Percentiles rank a stretch among this genome's conserved stretches.
phyloP scores from a whole-genome alignment of 2,113 vertebrate species.

The Crotalus tigris region DNA sequence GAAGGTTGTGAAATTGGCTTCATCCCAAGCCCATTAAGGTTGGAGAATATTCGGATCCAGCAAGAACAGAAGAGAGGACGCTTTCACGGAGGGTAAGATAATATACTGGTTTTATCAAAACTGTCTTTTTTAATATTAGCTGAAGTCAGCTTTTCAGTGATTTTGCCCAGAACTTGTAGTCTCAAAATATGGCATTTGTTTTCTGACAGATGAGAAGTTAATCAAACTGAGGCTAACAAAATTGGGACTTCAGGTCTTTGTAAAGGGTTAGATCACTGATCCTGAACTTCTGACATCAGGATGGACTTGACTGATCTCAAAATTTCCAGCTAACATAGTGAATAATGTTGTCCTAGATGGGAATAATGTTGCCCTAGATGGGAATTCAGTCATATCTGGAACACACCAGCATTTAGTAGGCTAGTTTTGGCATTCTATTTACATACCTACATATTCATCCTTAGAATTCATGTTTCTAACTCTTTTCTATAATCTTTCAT shows the following conservation, averaged over 20 bases:
- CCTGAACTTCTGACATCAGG: background rate
- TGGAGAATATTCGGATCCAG: constrained; percentile 93
- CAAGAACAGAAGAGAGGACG: constrained; percentile 95
- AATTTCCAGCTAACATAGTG: background rate
- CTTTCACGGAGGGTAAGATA: constrained; percentile 86
- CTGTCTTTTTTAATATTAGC: constrained; percentile 9
- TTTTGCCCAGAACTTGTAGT: rapidly evolving
- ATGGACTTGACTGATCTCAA: background rate
- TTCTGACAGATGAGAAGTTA: background rate
- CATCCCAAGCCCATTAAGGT: constrained; percentile 90
- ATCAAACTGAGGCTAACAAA: background rate
- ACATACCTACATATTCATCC: background rate
- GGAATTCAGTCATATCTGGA: background rate
- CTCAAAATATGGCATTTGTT: background rate
- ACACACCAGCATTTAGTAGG: background rate
- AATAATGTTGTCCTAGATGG: background rate
- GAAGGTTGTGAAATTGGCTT: constrained; percentile 97
- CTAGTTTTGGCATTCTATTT: background rate
- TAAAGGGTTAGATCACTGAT: background rate
- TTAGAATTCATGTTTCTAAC: background rate
- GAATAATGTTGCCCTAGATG: background rate
- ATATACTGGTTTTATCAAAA: background rate
- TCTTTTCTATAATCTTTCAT: background rate
- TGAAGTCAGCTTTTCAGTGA: background rate
- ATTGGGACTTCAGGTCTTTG: background rate